Base-by-base conservation (phyloP, 2,113 vertebrate species). In the Urocynchramus pylzowi region DNA sequence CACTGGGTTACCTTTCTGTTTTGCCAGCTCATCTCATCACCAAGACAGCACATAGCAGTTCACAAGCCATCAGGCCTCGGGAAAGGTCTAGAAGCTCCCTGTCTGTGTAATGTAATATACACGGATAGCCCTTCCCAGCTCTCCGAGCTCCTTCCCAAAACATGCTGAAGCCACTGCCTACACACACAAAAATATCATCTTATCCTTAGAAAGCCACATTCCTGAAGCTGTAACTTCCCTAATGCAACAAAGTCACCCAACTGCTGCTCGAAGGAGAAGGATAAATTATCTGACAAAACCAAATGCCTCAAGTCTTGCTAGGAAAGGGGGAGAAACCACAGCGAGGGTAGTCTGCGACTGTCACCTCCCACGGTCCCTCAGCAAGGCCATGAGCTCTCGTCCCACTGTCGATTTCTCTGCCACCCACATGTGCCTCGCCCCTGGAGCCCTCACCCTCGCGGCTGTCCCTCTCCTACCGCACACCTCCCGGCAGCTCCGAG, bases 41-140 rank as follows among this genome's bases (percentile, higher is more conserved):
- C 39, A 24, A 57, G 44, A 39, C 14, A 57, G 8, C 53, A 31
- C 0, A 1, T 21, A 47, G 59, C 82, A 42, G n/a, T 53, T 65
- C n/a, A 59, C 60, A 87, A 68, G 11, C 69, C 35, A 47, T 17
- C 42, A 28, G 15, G 9, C 11, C 47, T 44, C 16, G 7, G 33
- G 16, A 45, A 81, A 91, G 35, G 28, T 39, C 30, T 67, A 4
- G 18, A 54, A 87, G 17, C 10, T 39, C 44, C 21, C 4, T 1
- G 9, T 26, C 27, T 11, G 9, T 23, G 11, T 18, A 60, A 64
- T 0, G 2, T 7, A 53, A 35, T 6, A 57, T 9, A 20, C 0
- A 9, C 0, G 61, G 13, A n/a, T 0, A 37, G 26, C 3, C 18
- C 10, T 59, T 15, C 33, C 59, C 7, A 10, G 39, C 22, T 57